Percentiles rank a stretch among this genome's conserved stretches.
Evolutionary conservation across 1,140 invertebrate species (phyloP).

Genomic region (Myzus persicae): DNA sequence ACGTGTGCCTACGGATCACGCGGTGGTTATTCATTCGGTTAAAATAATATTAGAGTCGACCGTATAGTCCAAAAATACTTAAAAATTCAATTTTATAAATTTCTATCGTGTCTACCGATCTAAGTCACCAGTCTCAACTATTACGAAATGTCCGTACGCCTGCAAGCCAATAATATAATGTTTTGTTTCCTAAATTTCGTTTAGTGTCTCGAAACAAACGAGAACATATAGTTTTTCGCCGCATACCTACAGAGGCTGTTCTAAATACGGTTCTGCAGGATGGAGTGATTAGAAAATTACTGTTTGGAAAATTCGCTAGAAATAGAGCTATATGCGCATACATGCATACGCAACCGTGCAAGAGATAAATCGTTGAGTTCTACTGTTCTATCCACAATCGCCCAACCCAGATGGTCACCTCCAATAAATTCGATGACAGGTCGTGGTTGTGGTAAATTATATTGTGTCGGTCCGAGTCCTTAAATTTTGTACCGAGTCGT

Average conservation of each 20-base stretch:
- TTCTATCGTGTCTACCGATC: accelerated
- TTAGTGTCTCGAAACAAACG: neutral
- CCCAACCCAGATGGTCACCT: too few relatives aligned
- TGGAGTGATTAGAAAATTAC: neutral
- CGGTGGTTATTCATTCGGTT: neutral
- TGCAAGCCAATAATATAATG: neutral
- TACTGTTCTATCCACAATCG: too few relatives aligned
- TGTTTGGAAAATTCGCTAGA: neutral
- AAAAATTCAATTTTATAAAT: neutral
- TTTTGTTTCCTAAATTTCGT: neutral
- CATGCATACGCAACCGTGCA: neutral
- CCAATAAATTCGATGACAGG: too few relatives aligned
- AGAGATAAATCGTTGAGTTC: neutral
- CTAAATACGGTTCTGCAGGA: neutral
- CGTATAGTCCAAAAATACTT: neutral
- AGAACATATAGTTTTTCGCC: neutral
- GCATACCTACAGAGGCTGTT: neutral
- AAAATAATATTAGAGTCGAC: neutral
- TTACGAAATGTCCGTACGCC: neutral
- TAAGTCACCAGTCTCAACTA: too few relatives aligned
- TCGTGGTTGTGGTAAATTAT: too few relatives aligned
- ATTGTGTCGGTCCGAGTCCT: too few relatives aligned
- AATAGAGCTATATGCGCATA: too few relatives aligned
- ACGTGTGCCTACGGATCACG: too few relatives aligned
- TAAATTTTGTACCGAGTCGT: too few relatives aligned